Percentiles rank a stretch among this genome's conserved stretches.
phyloP scores from a whole-genome alignment of 1,140 invertebrate species.

The Drosophila athabasca region DNA sequence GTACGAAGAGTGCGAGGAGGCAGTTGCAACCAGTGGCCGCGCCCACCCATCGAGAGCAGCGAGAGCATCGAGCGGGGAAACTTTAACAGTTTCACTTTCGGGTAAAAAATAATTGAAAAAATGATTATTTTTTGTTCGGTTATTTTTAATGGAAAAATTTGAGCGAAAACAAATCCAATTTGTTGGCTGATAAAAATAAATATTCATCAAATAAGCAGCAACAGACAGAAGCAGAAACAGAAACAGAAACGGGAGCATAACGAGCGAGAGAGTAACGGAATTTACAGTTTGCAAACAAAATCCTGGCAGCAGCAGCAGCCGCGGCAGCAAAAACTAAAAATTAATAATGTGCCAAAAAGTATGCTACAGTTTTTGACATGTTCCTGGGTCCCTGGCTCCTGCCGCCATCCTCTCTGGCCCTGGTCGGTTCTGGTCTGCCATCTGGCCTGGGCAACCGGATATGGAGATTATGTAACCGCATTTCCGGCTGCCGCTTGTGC shows the following conservation, averaged over 20 bases:
- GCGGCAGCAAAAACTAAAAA: slow-evolving; percentile 55
- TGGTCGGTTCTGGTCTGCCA: slow-evolving; percentile 4
- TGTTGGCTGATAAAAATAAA: slow-evolving; percentile 43
- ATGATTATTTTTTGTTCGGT: neutral
- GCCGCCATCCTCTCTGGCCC: neutral
- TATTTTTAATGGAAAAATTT: slow-evolving; percentile 12
- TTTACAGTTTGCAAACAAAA: slow-evolving; percentile 24
- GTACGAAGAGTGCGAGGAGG: neutral
- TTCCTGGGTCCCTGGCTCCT: neutral
- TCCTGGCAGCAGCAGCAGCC: slow-evolving; percentile 6
- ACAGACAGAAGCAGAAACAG: slow-evolving; percentile 30
- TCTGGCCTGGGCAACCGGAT: slow-evolving; percentile 24
- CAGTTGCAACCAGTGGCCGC: neutral
- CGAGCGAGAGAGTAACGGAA: slow-evolving; percentile 8
- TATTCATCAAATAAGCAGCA: slow-evolving; percentile 51
- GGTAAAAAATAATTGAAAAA: neutral
- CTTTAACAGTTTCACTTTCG: slow-evolving; percentile 1
- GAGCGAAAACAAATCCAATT: slow-evolving; percentile 37
- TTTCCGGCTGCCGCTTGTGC: slow-evolving; percentile 57
- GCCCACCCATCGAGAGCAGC: neutral
- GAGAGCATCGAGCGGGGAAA: too few species aligned
- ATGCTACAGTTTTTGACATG: slow-evolving; percentile 56
- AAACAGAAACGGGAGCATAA: neutral
- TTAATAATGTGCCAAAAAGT: slow-evolving; percentile 66
- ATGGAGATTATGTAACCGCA: slow-evolving; percentile 75